phyloP scores from a whole-genome alignment of 2,113 vertebrate genomes.

The Mixornis gularis region DNA sequence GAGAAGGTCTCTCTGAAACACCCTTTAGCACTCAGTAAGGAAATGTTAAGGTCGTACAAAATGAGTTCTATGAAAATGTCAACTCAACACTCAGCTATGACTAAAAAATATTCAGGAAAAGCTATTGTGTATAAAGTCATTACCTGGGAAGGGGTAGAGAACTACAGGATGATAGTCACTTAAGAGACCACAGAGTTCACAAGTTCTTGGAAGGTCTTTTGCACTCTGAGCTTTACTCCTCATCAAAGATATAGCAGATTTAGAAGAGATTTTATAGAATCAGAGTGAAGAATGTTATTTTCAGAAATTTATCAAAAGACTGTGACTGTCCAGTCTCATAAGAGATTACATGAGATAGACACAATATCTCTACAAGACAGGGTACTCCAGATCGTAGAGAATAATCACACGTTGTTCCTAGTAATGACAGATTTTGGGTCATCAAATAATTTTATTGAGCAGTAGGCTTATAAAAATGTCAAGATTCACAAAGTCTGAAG shows the following conservation, averaged over 20 bases:
- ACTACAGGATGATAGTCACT: neutral
- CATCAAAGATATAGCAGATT: neutral
- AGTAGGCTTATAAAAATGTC: neutral
- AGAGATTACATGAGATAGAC: neutral
- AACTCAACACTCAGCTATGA: neutral
- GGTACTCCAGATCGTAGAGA: neutral
- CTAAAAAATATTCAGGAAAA: neutral
- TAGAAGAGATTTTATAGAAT: neutral
- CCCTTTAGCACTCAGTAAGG: neutral
- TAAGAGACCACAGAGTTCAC: neutral
- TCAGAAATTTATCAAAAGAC: neutral
- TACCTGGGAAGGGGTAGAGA: neutral
- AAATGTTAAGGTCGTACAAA: neutral
- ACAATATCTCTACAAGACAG: neutral
- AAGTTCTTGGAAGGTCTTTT: neutral
- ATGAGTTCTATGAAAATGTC: neutral
- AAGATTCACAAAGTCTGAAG: neutral
- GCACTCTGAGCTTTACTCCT: neutral
- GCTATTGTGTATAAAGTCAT: neutral
- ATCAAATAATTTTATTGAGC: neutral
- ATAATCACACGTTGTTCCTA: neutral
- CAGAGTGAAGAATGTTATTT: neutral
- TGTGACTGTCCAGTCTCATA: neutral
- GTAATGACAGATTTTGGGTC: neutral
- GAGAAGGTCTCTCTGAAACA: neutral